Base-by-base conservation (phyloP, 2,113 vertebrate species). In the Theropithecus gelada region DNA sequence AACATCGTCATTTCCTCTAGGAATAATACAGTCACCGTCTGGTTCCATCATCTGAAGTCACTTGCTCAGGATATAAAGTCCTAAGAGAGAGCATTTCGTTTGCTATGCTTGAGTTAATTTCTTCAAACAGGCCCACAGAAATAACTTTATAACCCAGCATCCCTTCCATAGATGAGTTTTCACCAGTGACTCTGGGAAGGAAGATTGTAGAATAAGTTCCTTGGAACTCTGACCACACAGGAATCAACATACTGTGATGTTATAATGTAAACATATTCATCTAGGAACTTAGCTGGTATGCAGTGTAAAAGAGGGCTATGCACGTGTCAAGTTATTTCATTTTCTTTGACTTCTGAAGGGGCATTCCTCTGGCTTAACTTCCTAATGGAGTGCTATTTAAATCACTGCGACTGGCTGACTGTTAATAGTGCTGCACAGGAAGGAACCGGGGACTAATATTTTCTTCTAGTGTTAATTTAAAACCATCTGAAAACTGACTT, bases 401-500 rank as follows among this genome's bases (percentile, higher is more conserved):
- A 80, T 90, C 86, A 61, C 32, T 12, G 5, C 43, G 35, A 6
- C 27, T 70, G 25, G 40, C 75, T 86, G 84, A 35, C 5, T 38
- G 4, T 40, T 50, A 70, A n/a, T 30, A 92, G 11, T 40, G 25
- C 84, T 90, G 83, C 27, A 32, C 35, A 61, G 43, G 76, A 80
- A 81, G 32, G 40, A 72, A 79, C 8, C 38, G n/a, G 27, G 81
- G 57, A 57, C 45, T 45, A 73, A 61, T 57, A 32, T 6, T 57
- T 52, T 66, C 43, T 85, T 82, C 45, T 25, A 85, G 55, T 64
- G 90, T 88, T 76, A 92, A 95, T 95, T 93, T 61, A 20, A 91
- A 96, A 79, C 90, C 75, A n/a, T 72, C 84, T 64, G 82, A 73
- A 94, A 76, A 93, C 68, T 81, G 72, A 64, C 64, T 72, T 90